phyloP scores from a whole-genome alignment of 2,888 invertebrate genomes.

The Gisinianus flammeolus region DNA sequence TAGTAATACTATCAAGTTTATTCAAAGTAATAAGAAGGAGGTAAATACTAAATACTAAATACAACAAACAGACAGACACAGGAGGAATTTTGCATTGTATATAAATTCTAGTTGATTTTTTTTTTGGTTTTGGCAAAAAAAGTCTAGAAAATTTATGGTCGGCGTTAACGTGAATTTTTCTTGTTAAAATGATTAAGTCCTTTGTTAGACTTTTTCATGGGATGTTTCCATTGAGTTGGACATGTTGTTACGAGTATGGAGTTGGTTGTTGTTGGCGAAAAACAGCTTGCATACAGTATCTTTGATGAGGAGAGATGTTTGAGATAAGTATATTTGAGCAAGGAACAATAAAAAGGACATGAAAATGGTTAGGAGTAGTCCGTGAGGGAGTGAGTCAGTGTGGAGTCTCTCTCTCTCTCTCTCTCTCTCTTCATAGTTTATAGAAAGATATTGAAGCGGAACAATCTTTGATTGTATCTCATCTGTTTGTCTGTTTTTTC shows the following conservation, averaged over 20 bases:
- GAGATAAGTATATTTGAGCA: too few species aligned
- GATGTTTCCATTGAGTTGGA: conserved; percentile 8
- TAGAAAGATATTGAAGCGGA: conserved; percentile 29
- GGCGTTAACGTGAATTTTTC: conserved; percentile 10
- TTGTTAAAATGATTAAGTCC: conserved; percentile 40
- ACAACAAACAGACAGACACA: too few species aligned
- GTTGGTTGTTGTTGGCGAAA: conserved; percentile 18
- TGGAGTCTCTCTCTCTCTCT: neutral
- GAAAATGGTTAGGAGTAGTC: conserved; percentile 13
- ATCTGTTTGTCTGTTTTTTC: neutral
- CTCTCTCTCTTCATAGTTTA: neutral
- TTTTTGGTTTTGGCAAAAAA: neutral
- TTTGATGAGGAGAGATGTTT: neutral
- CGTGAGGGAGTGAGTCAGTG: neutral
- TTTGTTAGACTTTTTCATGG: conserved; percentile 30
- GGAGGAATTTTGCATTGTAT: neutral
- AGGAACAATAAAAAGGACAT: conserved; percentile 25
- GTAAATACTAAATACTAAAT: too few species aligned
- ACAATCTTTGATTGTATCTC: conserved; percentile 27
- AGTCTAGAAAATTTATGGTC: neutral
- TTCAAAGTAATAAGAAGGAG: too few species aligned
- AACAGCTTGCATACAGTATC: conserved; percentile 24
- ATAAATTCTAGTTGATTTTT: neutral
- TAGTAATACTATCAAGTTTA: too few species aligned
- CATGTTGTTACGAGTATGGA: conserved; percentile 2